Evolutionary conservation across 2,888 invertebrate species (phyloP).

Genomic region (Sicus ferrugineus): DNA sequence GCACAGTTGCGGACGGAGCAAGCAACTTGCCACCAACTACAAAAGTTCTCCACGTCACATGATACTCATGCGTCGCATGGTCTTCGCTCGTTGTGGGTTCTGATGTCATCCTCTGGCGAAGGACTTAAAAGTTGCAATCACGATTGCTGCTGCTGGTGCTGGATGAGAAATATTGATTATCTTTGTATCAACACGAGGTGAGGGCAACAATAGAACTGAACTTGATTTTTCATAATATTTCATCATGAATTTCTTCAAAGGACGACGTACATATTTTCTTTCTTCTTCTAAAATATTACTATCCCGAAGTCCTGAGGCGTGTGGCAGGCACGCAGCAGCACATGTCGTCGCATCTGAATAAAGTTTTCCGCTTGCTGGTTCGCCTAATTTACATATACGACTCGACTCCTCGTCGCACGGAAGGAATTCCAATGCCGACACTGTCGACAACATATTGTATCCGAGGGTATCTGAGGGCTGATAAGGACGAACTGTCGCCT

Average conservation of each 20-base stretch:
- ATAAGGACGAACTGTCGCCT: neutral
- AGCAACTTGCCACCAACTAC: neutral
- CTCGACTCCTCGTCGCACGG: neutral
- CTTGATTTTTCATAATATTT: neutral
- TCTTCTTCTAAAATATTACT: too few relatives aligned
- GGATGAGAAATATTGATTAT: neutral
- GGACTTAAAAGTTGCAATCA: too few relatives aligned
- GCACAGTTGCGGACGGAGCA: neutral
- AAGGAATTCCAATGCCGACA: neutral
- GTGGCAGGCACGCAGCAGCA: neutral
- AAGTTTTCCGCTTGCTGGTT: constrained; percentile 10
- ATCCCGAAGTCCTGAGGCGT: too few relatives aligned
- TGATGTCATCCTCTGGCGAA: neutral
- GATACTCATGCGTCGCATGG: neutral
- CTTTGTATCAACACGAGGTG: neutral
- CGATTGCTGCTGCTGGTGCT: neutral
- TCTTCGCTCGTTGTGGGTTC: neutral
- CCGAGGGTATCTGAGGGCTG: neutral
- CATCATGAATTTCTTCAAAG: too few relatives aligned
- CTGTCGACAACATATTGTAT: neutral
- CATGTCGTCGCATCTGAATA: constrained; percentile 4
- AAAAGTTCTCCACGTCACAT: neutral
- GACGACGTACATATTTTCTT: neutral
- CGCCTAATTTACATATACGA: constrained; percentile 7
- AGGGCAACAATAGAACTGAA: neutral